Conservation (phyloP, 1,140 invertebrate species). For the Sesamia nonagrioides region DNA sequence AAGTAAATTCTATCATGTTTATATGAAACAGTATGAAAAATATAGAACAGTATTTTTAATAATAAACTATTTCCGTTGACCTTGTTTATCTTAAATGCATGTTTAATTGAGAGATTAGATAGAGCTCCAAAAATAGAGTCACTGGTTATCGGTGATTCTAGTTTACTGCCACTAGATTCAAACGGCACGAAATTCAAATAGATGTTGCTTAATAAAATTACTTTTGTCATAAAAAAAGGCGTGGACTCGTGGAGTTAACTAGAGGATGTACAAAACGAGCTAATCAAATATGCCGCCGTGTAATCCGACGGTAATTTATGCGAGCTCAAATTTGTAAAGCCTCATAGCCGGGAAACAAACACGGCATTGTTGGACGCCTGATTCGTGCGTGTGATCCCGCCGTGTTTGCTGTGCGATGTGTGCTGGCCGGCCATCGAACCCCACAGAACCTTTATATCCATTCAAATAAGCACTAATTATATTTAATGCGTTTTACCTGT, state of each 20-base stretch:
- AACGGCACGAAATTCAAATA: background rate
- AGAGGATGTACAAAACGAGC: slow-evolving; percentile 36
- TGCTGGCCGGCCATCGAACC: slow-evolving; percentile 66
- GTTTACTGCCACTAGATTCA: background rate
- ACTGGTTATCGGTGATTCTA: background rate
- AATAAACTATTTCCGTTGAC: slow-evolving; percentile 13
- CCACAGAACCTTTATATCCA: slow-evolving; percentile 69
- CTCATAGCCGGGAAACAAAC: slow-evolving; percentile 57
- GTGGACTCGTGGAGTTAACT: background rate
- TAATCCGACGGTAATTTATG: slow-evolving; percentile 59
- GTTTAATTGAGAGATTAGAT: slow-evolving; percentile 41
- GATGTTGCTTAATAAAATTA: background rate
- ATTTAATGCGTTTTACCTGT: slow-evolving; percentile 80
- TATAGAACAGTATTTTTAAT: background rate
- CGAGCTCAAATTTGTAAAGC: slow-evolving; percentile 55
- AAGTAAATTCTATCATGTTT: too few species aligned
- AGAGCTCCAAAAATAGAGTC: slow-evolving; percentile 14
- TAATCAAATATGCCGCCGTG: slow-evolving; percentile 51
- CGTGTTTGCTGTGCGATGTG: slow-evolving; percentile 53
- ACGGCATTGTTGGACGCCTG: slow-evolving; percentile 58
- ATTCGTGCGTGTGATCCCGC: slow-evolving; percentile 56
- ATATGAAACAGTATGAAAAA: too few species aligned
- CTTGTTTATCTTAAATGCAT: slow-evolving; percentile 36
- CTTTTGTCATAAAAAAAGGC: background rate
- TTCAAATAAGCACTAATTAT: slow-evolving; percentile 79